A percentile compares a stretch with the other conserved stretches of the same genome.
Evolutionary conservation across 2,797 vertebrate genomes (phyloP).

Genomic region (Etheostoma perlongum): DNA sequence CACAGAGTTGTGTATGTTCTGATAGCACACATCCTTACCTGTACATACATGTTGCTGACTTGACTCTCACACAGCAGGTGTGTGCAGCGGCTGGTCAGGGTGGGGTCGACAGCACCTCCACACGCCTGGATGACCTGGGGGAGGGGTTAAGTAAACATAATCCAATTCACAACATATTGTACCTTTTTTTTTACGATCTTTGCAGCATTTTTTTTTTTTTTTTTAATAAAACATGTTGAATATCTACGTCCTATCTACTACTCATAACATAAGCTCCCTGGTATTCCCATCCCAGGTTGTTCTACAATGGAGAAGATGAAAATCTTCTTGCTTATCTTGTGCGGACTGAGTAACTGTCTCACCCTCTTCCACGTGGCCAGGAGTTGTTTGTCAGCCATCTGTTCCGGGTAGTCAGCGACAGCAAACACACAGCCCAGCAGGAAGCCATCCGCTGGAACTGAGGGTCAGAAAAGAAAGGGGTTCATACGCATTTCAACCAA

Average conservation of each 20-base stretch:
- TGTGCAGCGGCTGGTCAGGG: constrained; percentile 91
- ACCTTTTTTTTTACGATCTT: neutral
- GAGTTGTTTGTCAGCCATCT: constrained; percentile 98
- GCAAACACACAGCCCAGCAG: constrained; percentile 95
- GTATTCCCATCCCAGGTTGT: neutral
- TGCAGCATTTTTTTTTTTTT: neutral
- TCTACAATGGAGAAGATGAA: neutral
- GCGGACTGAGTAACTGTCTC: constrained; percentile 49
- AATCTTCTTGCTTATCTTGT: neutral
- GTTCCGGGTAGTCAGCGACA: constrained; percentile 96
- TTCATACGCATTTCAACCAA: too few species aligned
- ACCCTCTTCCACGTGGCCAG: constrained; percentile 97
- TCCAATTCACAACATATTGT: neutral
- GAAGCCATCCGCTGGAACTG: constrained; percentile 95
- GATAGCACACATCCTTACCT: constrained; percentile 84
- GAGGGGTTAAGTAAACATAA: neutral
- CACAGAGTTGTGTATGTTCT: neutral
- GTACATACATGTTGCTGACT: constrained; percentile 95
- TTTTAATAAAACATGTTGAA: neutral
- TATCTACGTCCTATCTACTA: neutral
- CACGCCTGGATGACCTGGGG: constrained; percentile 93
- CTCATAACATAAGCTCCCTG: neutral
- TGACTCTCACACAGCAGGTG: constrained; percentile 99
- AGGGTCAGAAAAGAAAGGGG: constrained; percentile 7
- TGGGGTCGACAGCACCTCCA: constrained; percentile 92